These are phyloP conservation scores for Drosophila mettleri DNA, from an alignment of 2,888 invertebrate species.

Conservation along the genomic window DNA sequence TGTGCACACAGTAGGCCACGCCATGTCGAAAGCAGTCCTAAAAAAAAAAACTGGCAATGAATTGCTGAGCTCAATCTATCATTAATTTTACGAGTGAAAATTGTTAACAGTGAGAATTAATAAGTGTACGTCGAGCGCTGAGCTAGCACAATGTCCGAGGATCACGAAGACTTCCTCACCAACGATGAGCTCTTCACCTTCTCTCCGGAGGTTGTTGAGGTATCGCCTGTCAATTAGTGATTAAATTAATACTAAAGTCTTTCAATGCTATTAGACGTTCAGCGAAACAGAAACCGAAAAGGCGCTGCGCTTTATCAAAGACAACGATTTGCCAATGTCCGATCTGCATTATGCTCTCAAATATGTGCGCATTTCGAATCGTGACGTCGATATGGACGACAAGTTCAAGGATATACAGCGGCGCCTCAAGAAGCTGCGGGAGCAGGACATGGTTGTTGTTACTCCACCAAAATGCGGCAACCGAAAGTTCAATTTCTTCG, in stretches of 20 bases:
- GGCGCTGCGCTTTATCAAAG: slow-evolving; percentile 48
- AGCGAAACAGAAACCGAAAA: slow-evolving; percentile 44
- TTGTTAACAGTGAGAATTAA: background rate
- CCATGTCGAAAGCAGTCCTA: background rate
- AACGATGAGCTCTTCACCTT: slow-evolving; percentile 24
- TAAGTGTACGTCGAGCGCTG: background rate
- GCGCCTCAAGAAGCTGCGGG: slow-evolving; percentile 16
- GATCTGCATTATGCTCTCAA: slow-evolving; percentile 57
- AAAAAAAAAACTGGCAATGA: background rate
- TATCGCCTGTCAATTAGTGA: no score
- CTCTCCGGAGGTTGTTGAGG: slow-evolving; percentile 35
- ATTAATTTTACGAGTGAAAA: slow-evolving; percentile 5
- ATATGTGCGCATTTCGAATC: slow-evolving; percentile 56
- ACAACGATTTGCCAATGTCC: slow-evolving; percentile 54
- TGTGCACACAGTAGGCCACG: slow-evolving; percentile 24
- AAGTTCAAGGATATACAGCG: slow-evolving; percentile 21
- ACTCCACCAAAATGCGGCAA: slow-evolving; percentile 34
- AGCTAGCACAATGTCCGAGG: slow-evolving; percentile 24
- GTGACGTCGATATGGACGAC: slow-evolving; percentile 11
- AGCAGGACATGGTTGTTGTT: slow-evolving; percentile 23
- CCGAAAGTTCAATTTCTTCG: background rate
- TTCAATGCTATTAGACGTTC: slow-evolving; percentile 27
- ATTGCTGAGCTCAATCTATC: slow-evolving; percentile 3
- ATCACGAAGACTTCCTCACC: slow-evolving; percentile 12
- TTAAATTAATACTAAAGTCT: background rate